phyloP scores from a whole-genome alignment of 1,140 invertebrate genomes.

The Achroia grisella region DNA sequence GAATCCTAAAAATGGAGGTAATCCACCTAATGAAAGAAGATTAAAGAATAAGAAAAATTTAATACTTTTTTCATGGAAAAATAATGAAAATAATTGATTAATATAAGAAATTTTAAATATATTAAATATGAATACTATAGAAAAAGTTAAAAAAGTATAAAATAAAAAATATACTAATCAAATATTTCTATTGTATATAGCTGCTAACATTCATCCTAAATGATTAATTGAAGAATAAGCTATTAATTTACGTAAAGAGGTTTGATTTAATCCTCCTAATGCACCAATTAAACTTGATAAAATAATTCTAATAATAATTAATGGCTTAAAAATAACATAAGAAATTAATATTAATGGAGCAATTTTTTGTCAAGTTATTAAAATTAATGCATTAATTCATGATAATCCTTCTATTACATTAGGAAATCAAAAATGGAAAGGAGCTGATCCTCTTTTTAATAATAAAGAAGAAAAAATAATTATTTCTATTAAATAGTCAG shows the following conservation, averaged over 20 bases:
- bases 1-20: conserved; percentile 74
- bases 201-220: conserved; percentile 67
- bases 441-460: conserved; percentile 61
- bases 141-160: conserved; percentile 8
- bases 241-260: conserved; percentile 41
- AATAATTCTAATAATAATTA: conserved; percentile 46
- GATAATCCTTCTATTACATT: conserved; percentile 50
- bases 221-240: conserved; percentile 74
- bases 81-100: conserved; percentile 60
- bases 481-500: conserved; percentile 37
- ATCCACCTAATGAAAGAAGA: conserved; percentile 70
- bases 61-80: conserved; percentile 35
- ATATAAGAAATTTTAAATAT: conserved; percentile 57
- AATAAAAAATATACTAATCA: conserved; percentile 4
- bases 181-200: no score
- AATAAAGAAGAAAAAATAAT: conserved; percentile 20
- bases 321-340: conserved; percentile 52
- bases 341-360: conserved; percentile 58
- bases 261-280: no score
- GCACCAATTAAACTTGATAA: conserved; percentile 4
- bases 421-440: conserved; percentile 71
- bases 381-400: conserved; percentile 40
- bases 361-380: conserved; percentile 75
- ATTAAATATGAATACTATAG: conserved; percentile 56
- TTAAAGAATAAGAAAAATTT: conserved; percentile 66